phyloP scores from a whole-genome alignment of 2,113 vertebrate genomes.

The Pelodiscus sinensis region DNA sequence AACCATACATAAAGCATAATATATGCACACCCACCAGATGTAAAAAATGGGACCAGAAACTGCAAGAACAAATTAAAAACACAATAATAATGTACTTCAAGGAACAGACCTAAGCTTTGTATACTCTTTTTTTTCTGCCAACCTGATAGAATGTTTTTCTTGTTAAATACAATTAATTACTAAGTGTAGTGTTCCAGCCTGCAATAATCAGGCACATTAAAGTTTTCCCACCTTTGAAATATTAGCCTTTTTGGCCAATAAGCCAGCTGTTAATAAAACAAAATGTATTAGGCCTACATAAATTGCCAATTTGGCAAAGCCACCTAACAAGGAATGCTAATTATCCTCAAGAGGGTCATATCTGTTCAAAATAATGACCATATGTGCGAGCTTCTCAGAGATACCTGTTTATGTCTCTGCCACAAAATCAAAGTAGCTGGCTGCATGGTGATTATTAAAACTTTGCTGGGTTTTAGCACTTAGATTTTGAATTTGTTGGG shows the following conservation, averaged over 20 bases:
- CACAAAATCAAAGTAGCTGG: not conserved
- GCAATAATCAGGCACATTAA: not conserved
- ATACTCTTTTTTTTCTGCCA: not conserved
- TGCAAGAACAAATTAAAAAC: not conserved
- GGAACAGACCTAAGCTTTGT: not conserved
- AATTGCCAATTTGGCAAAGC: not conserved
- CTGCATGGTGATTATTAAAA: not conserved
- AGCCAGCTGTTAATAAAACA: not conserved
- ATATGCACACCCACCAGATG: not conserved
- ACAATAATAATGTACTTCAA: not conserved
- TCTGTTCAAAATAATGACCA: not conserved
- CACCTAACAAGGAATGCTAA: not conserved
- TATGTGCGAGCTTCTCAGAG: not conserved
- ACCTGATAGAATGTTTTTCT: slow-evolving; percentile 3
- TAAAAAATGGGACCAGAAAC: not conserved
- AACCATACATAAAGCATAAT: not conserved
- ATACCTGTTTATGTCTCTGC: not conserved
- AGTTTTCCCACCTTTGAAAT: not conserved
- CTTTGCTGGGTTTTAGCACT: not conserved
- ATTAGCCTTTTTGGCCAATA: not conserved
- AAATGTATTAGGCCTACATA: not conserved
- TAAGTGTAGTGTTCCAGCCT: not conserved
- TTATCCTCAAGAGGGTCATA: not conserved
- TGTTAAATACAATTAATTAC: not conserved
- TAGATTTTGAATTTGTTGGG: not conserved